These are phyloP conservation scores for Rhingia campestris DNA, from an alignment of 2,888 invertebrate species.

Conservation along the genomic window DNA sequence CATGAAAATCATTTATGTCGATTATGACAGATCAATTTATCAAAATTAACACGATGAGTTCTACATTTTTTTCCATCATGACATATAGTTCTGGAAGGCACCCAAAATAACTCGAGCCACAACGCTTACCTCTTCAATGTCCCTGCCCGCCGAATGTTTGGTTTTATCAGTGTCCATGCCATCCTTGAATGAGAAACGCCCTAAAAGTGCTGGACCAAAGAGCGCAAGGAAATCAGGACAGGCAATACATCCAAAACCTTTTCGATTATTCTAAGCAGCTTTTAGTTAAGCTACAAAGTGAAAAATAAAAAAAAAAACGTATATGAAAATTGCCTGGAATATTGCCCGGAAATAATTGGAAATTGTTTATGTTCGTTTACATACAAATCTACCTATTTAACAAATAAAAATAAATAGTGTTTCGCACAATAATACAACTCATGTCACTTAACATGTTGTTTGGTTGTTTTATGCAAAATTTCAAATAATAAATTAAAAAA, in stretches of 20 bases:
- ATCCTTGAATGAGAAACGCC: constrained; percentile 81
- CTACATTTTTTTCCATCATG: constrained; percentile 9
- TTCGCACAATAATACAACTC: constrained; percentile 14
- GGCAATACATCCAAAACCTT: constrained; percentile 81
- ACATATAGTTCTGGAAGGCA: constrained; percentile 80
- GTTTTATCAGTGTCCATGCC: constrained; percentile 83
- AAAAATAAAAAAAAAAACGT: too few relatives aligned
- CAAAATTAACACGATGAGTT: neutral
- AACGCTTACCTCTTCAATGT: constrained; percentile 82
- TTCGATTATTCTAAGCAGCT: constrained; percentile 80
- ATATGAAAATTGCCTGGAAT: too few relatives aligned
- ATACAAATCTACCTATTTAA: neutral
- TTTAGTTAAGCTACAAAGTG: neutral
- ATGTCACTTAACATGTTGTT: neutral
- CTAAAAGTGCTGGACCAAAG: constrained; percentile 82
- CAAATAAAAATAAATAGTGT: neutral
- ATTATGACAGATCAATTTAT: neutral
- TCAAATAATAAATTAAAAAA: constrained; percentile 8
- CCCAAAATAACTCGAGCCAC: constrained; percentile 81
- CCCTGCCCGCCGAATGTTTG: constrained; percentile 82
- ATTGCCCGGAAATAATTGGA: too few relatives aligned
- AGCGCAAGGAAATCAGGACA: constrained; percentile 78
- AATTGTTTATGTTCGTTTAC: constrained; percentile 12
- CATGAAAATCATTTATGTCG: constrained; percentile 20
- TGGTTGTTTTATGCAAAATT: constrained; percentile 30